phyloP scores from a whole-genome alignment of 2,797 vertebrate genomes.

The Lepus townsendii region DNA sequence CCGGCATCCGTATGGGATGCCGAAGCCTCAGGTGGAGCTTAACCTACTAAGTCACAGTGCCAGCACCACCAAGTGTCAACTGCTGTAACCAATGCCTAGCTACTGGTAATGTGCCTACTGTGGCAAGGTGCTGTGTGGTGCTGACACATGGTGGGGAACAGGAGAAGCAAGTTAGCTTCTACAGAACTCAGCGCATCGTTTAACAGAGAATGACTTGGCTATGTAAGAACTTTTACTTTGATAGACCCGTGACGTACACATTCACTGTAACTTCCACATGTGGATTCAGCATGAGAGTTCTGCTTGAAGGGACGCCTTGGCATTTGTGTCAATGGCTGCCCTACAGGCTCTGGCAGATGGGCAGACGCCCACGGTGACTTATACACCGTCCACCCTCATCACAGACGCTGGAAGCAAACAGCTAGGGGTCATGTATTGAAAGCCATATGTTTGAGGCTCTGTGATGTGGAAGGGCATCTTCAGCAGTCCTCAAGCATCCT shows the following conservation, averaged over 20 bases:
- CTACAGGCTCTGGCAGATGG: accelerated
- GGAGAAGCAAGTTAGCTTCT: not conserved
- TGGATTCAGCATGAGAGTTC: not conserved
- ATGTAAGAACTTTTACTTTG: not conserved
- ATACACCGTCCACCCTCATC: not conserved
- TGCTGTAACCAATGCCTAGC: too few species aligned
- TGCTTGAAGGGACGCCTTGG: not conserved
- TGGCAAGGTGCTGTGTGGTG: not conserved
- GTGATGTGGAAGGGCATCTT: not conserved
- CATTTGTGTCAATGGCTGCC: not conserved
- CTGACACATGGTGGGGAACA: too few species aligned
- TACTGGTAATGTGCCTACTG: not conserved
- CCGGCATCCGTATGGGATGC: too few species aligned
- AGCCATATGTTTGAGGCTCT: not conserved
- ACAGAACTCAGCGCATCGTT: not conserved
- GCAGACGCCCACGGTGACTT: not conserved
- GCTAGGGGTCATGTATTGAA: not conserved
- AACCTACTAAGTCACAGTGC: too few species aligned
- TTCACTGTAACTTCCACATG: not conserved
- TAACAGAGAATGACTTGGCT: not conserved
- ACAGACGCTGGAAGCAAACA: not conserved
- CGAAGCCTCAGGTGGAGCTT: too few species aligned
- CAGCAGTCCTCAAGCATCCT: not conserved
- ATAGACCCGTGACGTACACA: not conserved
- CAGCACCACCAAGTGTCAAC: too few species aligned